Percentiles rank a stretch among this genome's conserved stretches.
These are phyloP conservation scores for Drosophila flavopinicola DNA, from an alignment of 2,888 invertebrate genomes.

Conservation along the genomic window DNA sequence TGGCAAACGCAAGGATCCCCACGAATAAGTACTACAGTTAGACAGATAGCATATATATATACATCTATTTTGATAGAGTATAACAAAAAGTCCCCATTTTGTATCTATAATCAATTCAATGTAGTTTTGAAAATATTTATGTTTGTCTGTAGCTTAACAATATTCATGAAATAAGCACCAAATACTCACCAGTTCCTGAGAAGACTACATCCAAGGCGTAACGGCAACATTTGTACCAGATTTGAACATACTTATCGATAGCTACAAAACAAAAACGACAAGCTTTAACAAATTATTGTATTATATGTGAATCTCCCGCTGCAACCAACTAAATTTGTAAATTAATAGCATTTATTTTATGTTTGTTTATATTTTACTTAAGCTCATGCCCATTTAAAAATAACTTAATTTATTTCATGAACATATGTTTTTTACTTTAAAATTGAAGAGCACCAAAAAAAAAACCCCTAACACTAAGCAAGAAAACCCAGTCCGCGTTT, in stretches of 20 bases:
- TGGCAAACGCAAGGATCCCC: constrained; percentile 32
- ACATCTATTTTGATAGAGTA: constrained; percentile 43
- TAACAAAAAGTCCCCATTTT: constrained; percentile 34
- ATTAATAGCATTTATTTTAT: constrained; percentile 58
- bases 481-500: constrained; percentile 53
- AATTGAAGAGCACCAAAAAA: constrained; percentile 57
- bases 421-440: constrained; percentile 28
- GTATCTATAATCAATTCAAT: constrained; percentile 38
- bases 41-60: constrained; percentile 25
- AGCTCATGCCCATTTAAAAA: constrained; percentile 40
- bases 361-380: constrained; percentile 26
- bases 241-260: constrained; percentile 38
- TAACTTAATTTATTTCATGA: constrained; percentile 62
- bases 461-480: constrained; percentile 23
- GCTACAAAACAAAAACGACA: constrained; percentile 41
- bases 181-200: constrained; percentile 66
- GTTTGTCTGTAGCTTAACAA: constrained; percentile 31
- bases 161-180: no score
- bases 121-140: constrained; percentile 51
- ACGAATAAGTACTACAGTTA: constrained; percentile 35
- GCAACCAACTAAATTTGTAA: constrained; percentile 40
- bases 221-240: constrained; percentile 40
- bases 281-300: constrained; percentile 69
- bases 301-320: constrained; percentile 55
- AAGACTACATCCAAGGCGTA: constrained; percentile 37